Conservation (phyloP, 2,797 vertebrate species). For the Aldrovandia affinis region DNA sequence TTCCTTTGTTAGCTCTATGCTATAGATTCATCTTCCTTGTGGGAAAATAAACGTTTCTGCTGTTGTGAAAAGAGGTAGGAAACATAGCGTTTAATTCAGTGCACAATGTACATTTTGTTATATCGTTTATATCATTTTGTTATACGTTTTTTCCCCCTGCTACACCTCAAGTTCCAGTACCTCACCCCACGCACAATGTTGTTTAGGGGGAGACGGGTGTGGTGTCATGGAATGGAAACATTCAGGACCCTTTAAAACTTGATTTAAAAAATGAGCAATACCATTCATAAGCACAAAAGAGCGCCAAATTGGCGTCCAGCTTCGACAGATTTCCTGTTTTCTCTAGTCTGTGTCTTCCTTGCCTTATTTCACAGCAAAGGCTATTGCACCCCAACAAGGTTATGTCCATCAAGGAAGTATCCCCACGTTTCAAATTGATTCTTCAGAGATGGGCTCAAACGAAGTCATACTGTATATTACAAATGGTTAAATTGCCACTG, state of each 20-base stretch:
- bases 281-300: neutral
- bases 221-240: neutral
- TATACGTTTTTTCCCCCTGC: neutral
- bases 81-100: neutral
- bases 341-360: neutral
- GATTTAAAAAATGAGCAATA: neutral
- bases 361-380: neutral
- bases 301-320: neutral
- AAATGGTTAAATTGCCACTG: neutral
- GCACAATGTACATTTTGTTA: neutral
- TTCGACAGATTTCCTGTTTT: neutral
- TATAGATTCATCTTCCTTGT: neutral
- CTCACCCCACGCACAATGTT: neutral
- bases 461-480: neutral
- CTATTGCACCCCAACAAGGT: neutral
- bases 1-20: neutral
- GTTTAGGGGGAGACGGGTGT: neutral
- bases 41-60: neutral
- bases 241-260: neutral
- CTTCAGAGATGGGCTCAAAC: neutral
- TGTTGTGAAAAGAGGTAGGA: neutral
- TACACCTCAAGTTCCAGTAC: neutral
- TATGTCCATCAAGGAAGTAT: neutral
- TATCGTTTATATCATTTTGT: no score
- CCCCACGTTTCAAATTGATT: neutral